Base-by-base conservation (phyloP, 2,888 invertebrate genomes). In the Willowsia nigromaculata region DNA sequence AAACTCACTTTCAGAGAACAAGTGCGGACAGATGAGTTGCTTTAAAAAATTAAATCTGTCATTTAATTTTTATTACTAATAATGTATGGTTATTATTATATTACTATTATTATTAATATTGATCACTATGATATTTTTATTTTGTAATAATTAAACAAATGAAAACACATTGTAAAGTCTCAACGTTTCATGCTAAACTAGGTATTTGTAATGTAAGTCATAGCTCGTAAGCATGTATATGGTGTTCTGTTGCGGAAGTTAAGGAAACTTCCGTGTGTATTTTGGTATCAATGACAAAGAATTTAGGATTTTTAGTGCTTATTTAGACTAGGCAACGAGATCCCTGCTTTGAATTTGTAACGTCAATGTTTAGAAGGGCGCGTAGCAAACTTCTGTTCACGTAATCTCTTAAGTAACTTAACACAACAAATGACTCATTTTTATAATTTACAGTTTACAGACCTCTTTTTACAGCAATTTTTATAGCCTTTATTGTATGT, bases 21-120 rank as follows among this genome's bases (percentile, higher is more conserved):
- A 86, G 78, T 87, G 86, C 76, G 59, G 90, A 90, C 78, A 90
- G 90, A 87, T 90, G 90, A 90, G 90, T 81, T 90, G 83, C 87
- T 90, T 90, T 90, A 87, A 71, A 83, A 18, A 76, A 30, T 53
- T 80, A 83, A 83, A 50, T 59, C 76, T 78, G 76, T 78, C 76
- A 78, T 37, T 22, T 59, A 25, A 25, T 68, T 68, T 22, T 68
- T 68, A 68, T 40, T 76, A 76, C 27, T 50, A 50, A 43, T 40
- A 71, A 43, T 40, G 15, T 40, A 47, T 47, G 13, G 47, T 47
- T 13, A 13, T 47, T 13, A 13, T 47, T 13, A 2, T 47, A 47
- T 6, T 47, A 71, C 1, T 71, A 83, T 74, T 85, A 74, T 18
- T 30, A 18, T 25, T 82, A 68, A 18, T 62, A 30, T 78, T 53